Evolutionary conservation across 1,140 invertebrate genomes (phyloP).

Genomic region (Drosophila teissieri): DNA sequence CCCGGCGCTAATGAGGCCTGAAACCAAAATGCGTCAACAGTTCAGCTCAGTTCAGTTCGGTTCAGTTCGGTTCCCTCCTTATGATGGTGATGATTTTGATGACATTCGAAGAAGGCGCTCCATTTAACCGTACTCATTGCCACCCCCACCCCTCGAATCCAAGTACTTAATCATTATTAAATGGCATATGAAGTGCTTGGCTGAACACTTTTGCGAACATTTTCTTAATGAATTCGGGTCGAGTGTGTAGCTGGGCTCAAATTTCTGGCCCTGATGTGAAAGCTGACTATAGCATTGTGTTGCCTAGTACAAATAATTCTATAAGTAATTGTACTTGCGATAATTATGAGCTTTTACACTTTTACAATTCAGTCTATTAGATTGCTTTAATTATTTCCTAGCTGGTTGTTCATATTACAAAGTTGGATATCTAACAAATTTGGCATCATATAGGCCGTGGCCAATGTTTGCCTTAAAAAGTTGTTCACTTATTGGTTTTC

Average conservation of each 20-base stretch:
- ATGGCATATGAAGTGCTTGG: constrained; percentile 39
- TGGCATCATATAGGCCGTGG: constrained; percentile 15
- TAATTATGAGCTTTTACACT: not conserved
- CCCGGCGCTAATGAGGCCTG: constrained; percentile 67
- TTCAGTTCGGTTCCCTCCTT: not conserved
- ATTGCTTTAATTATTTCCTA: not conserved
- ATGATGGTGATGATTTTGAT: constrained; percentile 63
- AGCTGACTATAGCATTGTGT: constrained; percentile 12
- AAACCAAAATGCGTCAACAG: constrained; percentile 74
- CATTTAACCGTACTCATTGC: constrained; percentile 16
- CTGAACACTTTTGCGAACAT: constrained; percentile 28
- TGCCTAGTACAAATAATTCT: constrained; percentile 1
- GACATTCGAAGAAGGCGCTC: constrained; percentile 43
- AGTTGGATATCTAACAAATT: not conserved
- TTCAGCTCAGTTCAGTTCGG: not conserved
- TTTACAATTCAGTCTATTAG: not conserved
- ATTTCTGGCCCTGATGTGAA: constrained; percentile 15
- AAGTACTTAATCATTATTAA: constrained; percentile 51
- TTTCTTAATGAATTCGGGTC: constrained; percentile 35
- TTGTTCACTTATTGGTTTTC: constrained; percentile 68
- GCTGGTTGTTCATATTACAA: not conserved
- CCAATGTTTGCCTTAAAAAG: constrained; percentile 41
- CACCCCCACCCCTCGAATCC: not conserved
- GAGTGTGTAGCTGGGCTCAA: not conserved
- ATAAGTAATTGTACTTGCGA: not conserved